Evolutionary conservation across 2,113 vertebrate genomes (phyloP).

Genomic region (Callopanchax toddi): DNA sequence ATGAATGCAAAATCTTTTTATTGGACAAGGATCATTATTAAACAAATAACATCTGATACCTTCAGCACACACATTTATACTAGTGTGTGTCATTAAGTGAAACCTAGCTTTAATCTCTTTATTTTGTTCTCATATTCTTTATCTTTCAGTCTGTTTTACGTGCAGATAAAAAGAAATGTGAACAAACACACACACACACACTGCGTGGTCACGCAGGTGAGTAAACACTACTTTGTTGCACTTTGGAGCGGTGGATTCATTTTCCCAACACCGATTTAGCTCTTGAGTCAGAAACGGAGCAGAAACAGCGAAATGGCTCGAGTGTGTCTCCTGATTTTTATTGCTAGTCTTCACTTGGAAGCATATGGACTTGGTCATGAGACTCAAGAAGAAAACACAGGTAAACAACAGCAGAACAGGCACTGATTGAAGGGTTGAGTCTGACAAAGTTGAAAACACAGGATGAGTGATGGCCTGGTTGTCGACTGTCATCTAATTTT

Average conservation of each 20-base stretch:
- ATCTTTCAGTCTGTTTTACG: background rate
- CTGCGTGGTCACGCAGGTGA: slow-evolving; percentile 29
- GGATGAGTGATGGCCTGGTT: background rate
- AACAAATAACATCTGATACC: no score
- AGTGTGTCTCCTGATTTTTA: slow-evolving; percentile 51
- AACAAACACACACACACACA: slow-evolving; percentile 19
- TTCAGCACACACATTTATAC: no score
- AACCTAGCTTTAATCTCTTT: no score
- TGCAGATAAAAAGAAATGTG: background rate
- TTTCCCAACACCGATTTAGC: slow-evolving; percentile 3
- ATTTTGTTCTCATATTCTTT: background rate
- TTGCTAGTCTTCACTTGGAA: slow-evolving; percentile 45
- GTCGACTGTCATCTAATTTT: background rate
- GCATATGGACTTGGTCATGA: slow-evolving; percentile 21
- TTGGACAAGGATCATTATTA: no score
- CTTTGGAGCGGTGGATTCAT: slow-evolving; percentile 69
- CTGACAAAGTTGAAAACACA: background rate
- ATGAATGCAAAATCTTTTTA: no score
- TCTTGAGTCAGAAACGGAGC: slow-evolving; percentile 9
- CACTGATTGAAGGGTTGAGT: background rate
- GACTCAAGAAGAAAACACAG: slow-evolving; percentile 50
- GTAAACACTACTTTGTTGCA: slow-evolving; percentile 71
- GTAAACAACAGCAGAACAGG: slow-evolving; percentile 24
- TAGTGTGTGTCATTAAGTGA: no score
- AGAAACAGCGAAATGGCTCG: slow-evolving; percentile 60